Conservation (phyloP, 1,140 invertebrate genomes). For the Triops longicaudatus region DNA sequence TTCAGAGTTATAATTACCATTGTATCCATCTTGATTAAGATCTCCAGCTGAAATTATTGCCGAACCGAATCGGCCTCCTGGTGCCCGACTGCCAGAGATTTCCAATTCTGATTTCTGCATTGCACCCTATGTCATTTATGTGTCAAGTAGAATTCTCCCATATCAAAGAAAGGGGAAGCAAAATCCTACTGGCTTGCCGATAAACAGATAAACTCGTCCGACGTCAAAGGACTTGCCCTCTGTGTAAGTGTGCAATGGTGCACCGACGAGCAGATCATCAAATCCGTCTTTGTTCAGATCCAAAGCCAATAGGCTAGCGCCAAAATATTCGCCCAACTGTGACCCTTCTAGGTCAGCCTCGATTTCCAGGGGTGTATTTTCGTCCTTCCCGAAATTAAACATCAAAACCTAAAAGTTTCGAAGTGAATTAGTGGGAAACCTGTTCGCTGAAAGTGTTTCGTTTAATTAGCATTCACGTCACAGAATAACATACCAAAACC, state of each 20-base stretch:
- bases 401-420: slow-evolving; percentile 35
- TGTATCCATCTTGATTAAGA: slow-evolving; percentile 44
- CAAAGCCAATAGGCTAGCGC: slow-evolving; percentile 53
- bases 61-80: slow-evolving; percentile 42
- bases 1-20: slow-evolving; percentile 36
- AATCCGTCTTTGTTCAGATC: slow-evolving; percentile 62
- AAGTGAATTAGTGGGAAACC: background rate
- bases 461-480: too few relatives aligned
- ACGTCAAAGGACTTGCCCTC: slow-evolving; percentile 41
- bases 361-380: slow-evolving; percentile 32
- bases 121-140: background rate
- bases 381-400: slow-evolving; percentile 34
- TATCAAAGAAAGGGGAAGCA: background rate
- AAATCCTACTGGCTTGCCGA: slow-evolving; percentile 33
- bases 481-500: too few relatives aligned
- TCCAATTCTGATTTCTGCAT: background rate
- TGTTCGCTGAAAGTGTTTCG: too few relatives aligned
- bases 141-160: background rate
- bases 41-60: slow-evolving; percentile 41
- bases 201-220: slow-evolving; percentile 52
- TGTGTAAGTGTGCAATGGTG: slow-evolving; percentile 45
- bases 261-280: slow-evolving; percentile 68
- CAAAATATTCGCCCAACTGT: slow-evolving; percentile 69
- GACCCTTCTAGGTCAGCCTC: slow-evolving; percentile 42
- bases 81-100: slow-evolving; percentile 28